phyloP scores from a whole-genome alignment of 1,140 invertebrate genomes.

The Olivierus martensii region DNA sequence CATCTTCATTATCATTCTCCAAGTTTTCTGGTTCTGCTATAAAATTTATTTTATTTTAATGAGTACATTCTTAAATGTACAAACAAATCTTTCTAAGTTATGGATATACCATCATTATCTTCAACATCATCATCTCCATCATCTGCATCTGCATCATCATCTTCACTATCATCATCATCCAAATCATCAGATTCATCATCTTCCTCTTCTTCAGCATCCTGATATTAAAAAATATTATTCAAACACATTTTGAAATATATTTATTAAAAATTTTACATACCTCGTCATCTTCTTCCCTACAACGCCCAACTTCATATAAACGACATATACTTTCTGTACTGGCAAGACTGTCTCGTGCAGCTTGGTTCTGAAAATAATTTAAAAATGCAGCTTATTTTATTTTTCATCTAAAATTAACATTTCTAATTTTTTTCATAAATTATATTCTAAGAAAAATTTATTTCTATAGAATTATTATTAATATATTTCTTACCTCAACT shows the following conservation, averaged over 20 bases:
- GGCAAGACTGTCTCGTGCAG: slow-evolving; percentile 18
- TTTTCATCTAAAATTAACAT: no score
- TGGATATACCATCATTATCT: slow-evolving; percentile 4
- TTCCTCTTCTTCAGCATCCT: slow-evolving; percentile 20
- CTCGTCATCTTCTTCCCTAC: slow-evolving; percentile 30
- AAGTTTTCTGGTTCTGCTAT: no score
- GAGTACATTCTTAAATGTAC: no score
- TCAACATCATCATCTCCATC: slow-evolving; percentile 25
- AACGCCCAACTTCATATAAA: slow-evolving; percentile 37
- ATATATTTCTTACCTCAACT: slow-evolving; percentile 39
- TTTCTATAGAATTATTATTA: no score
- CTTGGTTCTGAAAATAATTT: slow-evolving; percentile 23
- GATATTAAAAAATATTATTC: slow-evolving; percentile 6
- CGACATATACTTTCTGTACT: slow-evolving; percentile 31
- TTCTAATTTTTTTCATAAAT: no score
- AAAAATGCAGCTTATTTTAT: no score
- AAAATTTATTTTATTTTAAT: no score
- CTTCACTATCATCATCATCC: slow-evolving; percentile 31
- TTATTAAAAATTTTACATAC: slow-evolving; percentile 4
- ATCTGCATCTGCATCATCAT: slow-evolving; percentile 34
- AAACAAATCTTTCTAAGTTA: no score
- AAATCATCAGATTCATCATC: slow-evolving; percentile 28
- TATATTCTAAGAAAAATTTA: no score
- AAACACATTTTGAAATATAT: slow-evolving; percentile 5
- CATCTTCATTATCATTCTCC: no score